phyloP scores from a whole-genome alignment of 2,888 invertebrate genomes.

The Agrenia bidenticulata region DNA sequence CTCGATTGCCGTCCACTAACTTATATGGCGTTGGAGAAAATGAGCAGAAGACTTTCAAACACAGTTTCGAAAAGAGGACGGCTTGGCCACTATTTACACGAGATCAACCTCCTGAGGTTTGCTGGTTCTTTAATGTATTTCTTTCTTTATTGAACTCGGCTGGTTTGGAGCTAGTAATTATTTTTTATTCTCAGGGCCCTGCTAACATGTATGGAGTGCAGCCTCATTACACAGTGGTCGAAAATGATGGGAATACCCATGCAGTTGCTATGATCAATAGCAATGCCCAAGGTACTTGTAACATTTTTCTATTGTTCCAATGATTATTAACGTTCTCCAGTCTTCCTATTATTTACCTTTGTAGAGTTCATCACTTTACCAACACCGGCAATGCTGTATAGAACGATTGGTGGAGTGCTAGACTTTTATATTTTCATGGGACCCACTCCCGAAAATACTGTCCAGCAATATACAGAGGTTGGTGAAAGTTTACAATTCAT shows the following conservation, averaged over 20 bases:
- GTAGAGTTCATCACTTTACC: constrained; percentile 80
- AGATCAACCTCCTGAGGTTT: constrained; percentile 54
- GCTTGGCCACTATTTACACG: constrained; percentile 56
- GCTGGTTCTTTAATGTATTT: not conserved
- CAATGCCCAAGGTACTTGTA: constrained; percentile 83
- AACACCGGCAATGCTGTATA: constrained; percentile 75
- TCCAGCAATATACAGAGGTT: constrained; percentile 67
- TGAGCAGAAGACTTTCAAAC: constrained; percentile 55
- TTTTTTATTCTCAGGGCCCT: constrained; percentile 35
- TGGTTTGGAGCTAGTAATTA: not conserved
- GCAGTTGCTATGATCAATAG: constrained; percentile 78
- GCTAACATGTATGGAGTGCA: constrained; percentile 60
- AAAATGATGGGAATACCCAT: constrained; percentile 69
- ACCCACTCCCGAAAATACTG: constrained; percentile 69
- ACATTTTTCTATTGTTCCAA: no score
- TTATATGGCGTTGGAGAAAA: constrained; percentile 59
- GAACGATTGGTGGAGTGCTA: constrained; percentile 77
- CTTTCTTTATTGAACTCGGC: no score
- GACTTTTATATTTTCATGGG: constrained; percentile 78
- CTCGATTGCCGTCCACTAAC: constrained; percentile 56
- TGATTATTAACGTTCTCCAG: no score
- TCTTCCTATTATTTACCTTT: constrained; percentile 57
- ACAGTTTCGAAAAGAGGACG: constrained; percentile 54
- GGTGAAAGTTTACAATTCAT: not conserved
- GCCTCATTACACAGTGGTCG: constrained; percentile 76